Evolutionary conservation across 2,113 vertebrate species (phyloP), one percentile per base, ranked within the genome.

Genomic region (Pipa parva): DNA sequence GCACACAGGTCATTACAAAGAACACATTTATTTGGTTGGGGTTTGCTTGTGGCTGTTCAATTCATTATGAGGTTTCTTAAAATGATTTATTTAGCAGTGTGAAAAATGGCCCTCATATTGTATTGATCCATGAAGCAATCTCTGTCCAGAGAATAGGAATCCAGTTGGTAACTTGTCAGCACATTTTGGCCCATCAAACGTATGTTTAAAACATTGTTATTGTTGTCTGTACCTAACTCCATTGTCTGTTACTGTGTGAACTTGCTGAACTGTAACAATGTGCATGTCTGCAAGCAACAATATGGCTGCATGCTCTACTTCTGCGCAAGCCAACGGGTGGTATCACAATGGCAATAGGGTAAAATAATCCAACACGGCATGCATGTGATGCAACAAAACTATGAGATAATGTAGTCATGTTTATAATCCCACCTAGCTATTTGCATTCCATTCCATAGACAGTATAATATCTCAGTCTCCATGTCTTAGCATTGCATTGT

Each of bases 301-400:
- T 78, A 9, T 5, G 6, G 78, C 74, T 84, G 91, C 92, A 94
- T 92, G 92, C 83, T 72, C 51, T 77, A 74, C 80, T 63, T 71
- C 56, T 76, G 61, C 74, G 71, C 77, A 73, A 77, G 63, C 62
- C 63, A 76, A 71, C 22, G 79, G 86, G 85, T 85, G 88, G 87
- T 86, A 86, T 88, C 81, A 88, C 86, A 84, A 81, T 74, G 87
- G 87, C 88, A 86, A 87, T 78, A 86, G 77, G 80, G 71, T 56
- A 26, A 76, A 67, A 68, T 66, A 26, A 28, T 45, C 24, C 9
- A 26, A 21, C 15, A 36, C 33, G 3, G 15, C 7, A 13, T 36
- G 3, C 8, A 36, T 36, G 33, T 9, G 15, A 36, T 13, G 7
- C 15, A 36, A 6, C 2, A 36, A 36, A 36, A 36, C 33, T 36